These are phyloP conservation scores for Drosophila repleta DNA, from an alignment of 1,140 invertebrate species.

Conservation along the genomic window DNA sequence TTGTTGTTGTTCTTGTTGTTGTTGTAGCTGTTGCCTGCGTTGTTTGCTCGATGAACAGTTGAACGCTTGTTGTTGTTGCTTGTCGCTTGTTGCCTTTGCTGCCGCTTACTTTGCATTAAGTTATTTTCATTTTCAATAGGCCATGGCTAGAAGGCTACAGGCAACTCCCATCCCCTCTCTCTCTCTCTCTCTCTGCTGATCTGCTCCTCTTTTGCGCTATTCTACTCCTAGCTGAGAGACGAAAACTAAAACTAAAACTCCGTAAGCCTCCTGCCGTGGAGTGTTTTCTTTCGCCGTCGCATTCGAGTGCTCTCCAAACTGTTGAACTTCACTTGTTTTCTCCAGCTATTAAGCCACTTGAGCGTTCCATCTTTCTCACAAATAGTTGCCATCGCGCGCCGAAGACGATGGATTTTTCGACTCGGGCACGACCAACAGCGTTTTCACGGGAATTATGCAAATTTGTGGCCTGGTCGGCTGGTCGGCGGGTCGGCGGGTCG, in stretches of 20 bases:
- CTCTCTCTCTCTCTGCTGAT: not conserved
- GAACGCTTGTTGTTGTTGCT: conserved; percentile 55
- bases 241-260: not conserved
- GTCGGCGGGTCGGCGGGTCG: conserved; percentile 48
- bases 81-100: conserved; percentile 27
- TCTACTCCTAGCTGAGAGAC: not conserved
- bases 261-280: conserved; percentile 40
- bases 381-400: not conserved
- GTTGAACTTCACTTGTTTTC: conserved; percentile 82
- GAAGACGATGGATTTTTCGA: conserved; percentile 9
- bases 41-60: conserved; percentile 78
- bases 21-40: conserved; percentile 24
- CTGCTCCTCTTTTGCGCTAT: not conserved
- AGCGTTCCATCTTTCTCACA: conserved; percentile 41
- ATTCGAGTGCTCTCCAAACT: conserved; percentile 79
- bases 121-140: conserved; percentile 82
- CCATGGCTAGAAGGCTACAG: conserved; percentile 61
- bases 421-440: conserved; percentile 39
- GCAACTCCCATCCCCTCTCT: conserved; percentile 5
- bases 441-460: conserved; percentile 78
- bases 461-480: conserved; percentile 64
- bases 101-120: conserved; percentile 80
- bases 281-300: conserved; percentile 74
- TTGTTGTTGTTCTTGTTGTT: conserved; percentile 39
- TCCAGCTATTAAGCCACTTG: conserved; percentile 81